Percentiles rank a stretch among this genome's conserved stretches.
Conservation (phyloP, 1,140 invertebrate genomes). For the Heterodera carotae region DNA sequence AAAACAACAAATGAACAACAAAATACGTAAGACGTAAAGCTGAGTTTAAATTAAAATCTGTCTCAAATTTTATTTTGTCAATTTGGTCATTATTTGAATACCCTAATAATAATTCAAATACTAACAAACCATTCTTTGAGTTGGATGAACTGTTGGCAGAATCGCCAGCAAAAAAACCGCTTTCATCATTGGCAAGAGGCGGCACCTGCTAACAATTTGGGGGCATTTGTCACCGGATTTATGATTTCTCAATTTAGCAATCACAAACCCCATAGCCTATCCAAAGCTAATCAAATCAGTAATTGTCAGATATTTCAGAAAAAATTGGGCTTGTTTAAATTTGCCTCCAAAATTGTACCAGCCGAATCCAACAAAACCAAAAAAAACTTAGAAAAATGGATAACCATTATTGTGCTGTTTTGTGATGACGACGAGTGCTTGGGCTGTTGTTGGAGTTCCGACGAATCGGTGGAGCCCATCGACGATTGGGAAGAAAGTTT, state of each 20-base stretch:
- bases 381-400: neutral
- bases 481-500: conserved; percentile 26
- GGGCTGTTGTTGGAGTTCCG: neutral
- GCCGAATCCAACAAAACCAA: no score
- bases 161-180: conserved; percentile 23
- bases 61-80: no score
- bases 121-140: conserved; percentile 23
- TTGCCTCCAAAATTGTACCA: no score
- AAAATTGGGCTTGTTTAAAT: no score
- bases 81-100: no score
- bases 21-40: neutral
- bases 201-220: neutral
- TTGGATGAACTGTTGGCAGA: conserved; percentile 22
- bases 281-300: no score
- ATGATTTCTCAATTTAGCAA: no score
- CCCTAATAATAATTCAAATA: neutral
- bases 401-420: neutral
- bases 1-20: neutral
- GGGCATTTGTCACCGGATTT: neutral
- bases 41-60: neutral
- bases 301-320: no score
- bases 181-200: conserved; percentile 28
- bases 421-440: conserved; percentile 11
- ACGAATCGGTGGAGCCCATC: conserved; percentile 23
- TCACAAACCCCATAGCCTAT: no score